Conservation (phyloP, 2,888 invertebrate species). For the Drosophila formosana region DNA sequence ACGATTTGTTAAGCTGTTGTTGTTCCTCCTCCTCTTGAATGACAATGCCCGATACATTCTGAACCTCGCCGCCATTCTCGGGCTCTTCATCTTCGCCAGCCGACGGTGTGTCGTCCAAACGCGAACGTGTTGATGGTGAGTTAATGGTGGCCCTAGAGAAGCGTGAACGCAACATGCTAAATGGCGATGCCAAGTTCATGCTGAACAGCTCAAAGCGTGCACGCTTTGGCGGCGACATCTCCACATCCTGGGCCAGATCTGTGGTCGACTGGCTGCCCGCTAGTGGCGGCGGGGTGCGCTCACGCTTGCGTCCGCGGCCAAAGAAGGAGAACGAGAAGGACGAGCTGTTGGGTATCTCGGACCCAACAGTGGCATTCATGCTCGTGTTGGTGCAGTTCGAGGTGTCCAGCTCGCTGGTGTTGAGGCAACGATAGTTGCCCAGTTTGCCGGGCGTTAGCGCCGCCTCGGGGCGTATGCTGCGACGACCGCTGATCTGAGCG, state of each 20-base stretch:
- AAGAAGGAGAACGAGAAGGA: slow-evolving; percentile 83
- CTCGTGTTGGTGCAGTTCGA: slow-evolving; percentile 80
- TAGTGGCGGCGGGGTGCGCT: slow-evolving; percentile 75
- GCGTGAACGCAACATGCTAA: slow-evolving; percentile 80
- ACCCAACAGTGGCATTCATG: slow-evolving; percentile 84
- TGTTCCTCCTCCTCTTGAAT: slow-evolving; percentile 72
- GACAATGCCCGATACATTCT: slow-evolving; percentile 79
- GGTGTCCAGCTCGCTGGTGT: slow-evolving; percentile 81
- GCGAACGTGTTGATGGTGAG: slow-evolving; percentile 75
- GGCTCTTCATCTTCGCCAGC: slow-evolving; percentile 66
- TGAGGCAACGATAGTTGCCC: slow-evolving; percentile 80
- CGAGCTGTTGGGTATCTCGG: slow-evolving; percentile 82
- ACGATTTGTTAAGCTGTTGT: slow-evolving; percentile 52
- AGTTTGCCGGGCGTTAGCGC: slow-evolving; percentile 75
- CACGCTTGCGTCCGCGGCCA: slow-evolving; percentile 83
- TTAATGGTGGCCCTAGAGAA: slow-evolving; percentile 80
- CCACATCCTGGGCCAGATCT: slow-evolving; percentile 76
- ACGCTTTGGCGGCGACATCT: slow-evolving; percentile 82
- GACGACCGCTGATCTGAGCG: slow-evolving; percentile 82
- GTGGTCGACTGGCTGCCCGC: slow-evolving; percentile 66
- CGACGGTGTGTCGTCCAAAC: slow-evolving; percentile 52
- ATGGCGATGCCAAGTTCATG: slow-evolving; percentile 78
- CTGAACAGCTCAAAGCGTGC: slow-evolving; percentile 83
- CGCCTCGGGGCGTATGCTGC: slow-evolving; percentile 77
- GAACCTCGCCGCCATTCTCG: slow-evolving; percentile 76